These are phyloP conservation scores for Synchiropus splendidus DNA, from an alignment of 2,113 vertebrate species.

Conservation along the genomic window DNA sequence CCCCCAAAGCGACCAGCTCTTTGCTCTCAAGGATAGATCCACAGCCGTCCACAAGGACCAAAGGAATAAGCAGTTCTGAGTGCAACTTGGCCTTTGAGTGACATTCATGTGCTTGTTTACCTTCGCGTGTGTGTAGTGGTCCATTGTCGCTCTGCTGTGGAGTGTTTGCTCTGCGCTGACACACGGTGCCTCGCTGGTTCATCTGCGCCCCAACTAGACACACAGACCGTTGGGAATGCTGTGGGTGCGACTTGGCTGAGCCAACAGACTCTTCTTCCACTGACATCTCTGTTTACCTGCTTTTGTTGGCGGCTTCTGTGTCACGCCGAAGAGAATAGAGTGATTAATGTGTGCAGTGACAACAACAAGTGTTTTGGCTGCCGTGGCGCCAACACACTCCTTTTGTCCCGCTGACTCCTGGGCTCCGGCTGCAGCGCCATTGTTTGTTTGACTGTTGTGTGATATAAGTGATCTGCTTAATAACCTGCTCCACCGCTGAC, in stretches of 20 bases:
- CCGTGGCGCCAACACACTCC: conserved; percentile 28
- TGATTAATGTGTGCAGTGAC: conserved; percentile 49
- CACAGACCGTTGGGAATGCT: conserved; percentile 34
- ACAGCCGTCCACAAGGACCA: no score
- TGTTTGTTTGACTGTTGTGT: conserved; percentile 11
- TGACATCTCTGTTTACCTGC: conserved; percentile 46
- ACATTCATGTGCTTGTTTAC: conserved; percentile 8
- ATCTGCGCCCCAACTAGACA: conserved; percentile 36
- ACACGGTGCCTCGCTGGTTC: conserved; percentile 22
- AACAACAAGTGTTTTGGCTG: conserved; percentile 46
- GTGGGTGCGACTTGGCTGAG: conserved; percentile 35
- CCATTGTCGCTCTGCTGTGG: conserved; percentile 5
- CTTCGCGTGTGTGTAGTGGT: conserved; percentile 20
- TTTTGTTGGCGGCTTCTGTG: conserved; percentile 52
- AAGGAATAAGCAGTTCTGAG: no score
- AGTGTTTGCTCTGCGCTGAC: conserved; percentile 51
- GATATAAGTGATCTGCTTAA: no score
- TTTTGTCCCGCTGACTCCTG: conserved; percentile 16
- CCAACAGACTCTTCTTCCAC: conserved; percentile 34
- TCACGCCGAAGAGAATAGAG: conserved; percentile 18
- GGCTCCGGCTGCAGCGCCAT: conserved; percentile 3
- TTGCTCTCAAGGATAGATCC: no score
- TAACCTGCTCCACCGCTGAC: no score
- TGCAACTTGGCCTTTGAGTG: no score
- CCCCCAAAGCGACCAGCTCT: no score